Evolutionary conservation across 2,797 vertebrate genomes (phyloP), one percentile per base, ranked within the genome.

Genomic region (Meda fulgida): DNA sequence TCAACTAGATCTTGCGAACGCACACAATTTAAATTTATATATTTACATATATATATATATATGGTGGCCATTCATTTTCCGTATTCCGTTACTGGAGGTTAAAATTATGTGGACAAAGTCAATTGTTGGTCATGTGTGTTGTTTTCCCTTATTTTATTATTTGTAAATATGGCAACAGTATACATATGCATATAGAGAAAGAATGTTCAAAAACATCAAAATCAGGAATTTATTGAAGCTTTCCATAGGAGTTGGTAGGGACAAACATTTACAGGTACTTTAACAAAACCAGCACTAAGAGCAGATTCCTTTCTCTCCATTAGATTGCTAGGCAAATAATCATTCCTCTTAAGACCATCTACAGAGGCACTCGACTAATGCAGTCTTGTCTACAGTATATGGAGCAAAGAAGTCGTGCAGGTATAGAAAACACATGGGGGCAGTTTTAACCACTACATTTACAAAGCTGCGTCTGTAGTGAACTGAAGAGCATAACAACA

Each of bases 211-310:
- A 86, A 88, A 46, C 77, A 82, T 92, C 82, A 89, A 94, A 94
- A 93, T 91, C 66, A 87, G 91, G 89, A 46, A 84, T 95, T 94
- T 94, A 94, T 95, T 95, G 93, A 92, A 87, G 91, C 90, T 94
- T 89, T 92, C 90, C 90, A 82, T 83, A 79, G 89, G 91, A 91
- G 92, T 91, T 85, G 85, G 89, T 91, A 86, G 86, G 89, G 91
- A 92, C 85, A 91, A 93, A 95, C 92, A 93, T 92, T 92, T 93
- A 94, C 90, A 94, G 89, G 89, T 90, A 86, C 80, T 90, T 88
- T 90, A 92, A 92, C 89, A 83, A 87, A 90, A 90, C 93, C 89
- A 93, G 92, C 88, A 91, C 85, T 87, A 87, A 84, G 88, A 88
- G 88, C 90, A 92, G 88, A 84, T 82, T 83, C 81, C 29, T 89